These are phyloP conservation scores for Drosophila bocqueti DNA, from an alignment of 1,140 invertebrate species.

Conservation along the genomic window DNA sequence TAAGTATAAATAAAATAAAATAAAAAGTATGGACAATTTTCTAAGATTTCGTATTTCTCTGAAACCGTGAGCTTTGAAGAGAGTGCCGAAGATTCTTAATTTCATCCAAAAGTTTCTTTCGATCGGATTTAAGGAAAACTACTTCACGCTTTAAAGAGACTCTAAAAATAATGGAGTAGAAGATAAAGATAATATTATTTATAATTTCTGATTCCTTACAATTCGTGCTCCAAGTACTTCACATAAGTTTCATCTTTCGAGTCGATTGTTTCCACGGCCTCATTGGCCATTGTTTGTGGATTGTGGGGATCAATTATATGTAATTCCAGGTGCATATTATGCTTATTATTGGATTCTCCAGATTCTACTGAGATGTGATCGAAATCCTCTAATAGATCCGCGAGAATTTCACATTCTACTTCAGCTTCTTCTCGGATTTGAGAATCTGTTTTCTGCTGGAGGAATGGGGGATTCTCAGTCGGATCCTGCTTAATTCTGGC, in stretches of 20 bases:
- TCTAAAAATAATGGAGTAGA: slow-evolving; percentile 1
- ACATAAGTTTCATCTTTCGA: slow-evolving; percentile 29
- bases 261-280: slow-evolving; percentile 38
- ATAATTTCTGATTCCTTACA: slow-evolving; percentile 23
- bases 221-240: slow-evolving; percentile 43
- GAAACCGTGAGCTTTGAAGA: slow-evolving; percentile 1
- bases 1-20: background rate
- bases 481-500: too few species aligned
- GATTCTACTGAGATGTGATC: background rate
- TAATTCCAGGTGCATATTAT: slow-evolving; percentile 5
- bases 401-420: slow-evolving; percentile 15
- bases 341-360: background rate
- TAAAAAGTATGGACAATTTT: background rate
- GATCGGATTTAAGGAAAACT: slow-evolving; percentile 41
- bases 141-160: slow-evolving; percentile 40
- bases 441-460: too few species aligned
- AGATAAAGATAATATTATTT: background rate
- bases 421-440: background rate
- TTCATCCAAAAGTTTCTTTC: slow-evolving; percentile 38
- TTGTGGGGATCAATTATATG: slow-evolving; percentile 25
- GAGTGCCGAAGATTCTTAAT: slow-evolving; percentile 20
- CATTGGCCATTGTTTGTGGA: slow-evolving; percentile 19
- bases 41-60: background rate
- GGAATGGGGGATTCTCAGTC: background rate
- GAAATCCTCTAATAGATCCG: background rate